Base-by-base conservation (phyloP, 2,113 vertebrate genomes). In the Eclectus roratus region DNA sequence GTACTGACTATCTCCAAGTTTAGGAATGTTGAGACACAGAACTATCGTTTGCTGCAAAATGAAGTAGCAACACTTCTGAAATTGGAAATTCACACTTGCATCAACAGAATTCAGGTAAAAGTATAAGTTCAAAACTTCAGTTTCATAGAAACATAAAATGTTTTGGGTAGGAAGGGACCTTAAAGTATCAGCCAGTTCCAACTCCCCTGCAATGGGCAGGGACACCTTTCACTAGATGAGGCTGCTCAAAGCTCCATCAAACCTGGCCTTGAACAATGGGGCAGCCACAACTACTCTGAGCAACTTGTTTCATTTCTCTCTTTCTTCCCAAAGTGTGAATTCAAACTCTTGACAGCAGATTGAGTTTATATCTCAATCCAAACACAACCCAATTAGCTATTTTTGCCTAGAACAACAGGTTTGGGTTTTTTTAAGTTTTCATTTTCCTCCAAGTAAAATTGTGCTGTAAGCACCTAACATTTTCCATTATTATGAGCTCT, bases 121-220 rank as follows among this genome's bases (percentile, higher is more conserved):
- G 2, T 1, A 0, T 13, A 60, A 64, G 9, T 70, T 76, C 27
- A 53, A 64, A 70, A 60, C 9, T 21, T 43, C 17, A 41, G 5
- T 28, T 37, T 63, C 33, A 23, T 33, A 56, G 55, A 56, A 56
- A 9, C 33, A 21, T n/a, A 14, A 21, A n/a, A 56, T 35, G n/a
- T 13, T 58, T 58, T 35, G 56, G 8, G 33, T 35, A 24, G 21
- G 13, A 58, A 58, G 56, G 21, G 56, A 14, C 56, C 21, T 58
- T 58, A 58, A 58, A 58, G 56, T 10, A 10, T 58, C 33, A 58
- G 21, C 21, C 21, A 35, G 33, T n/a, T 24, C 33, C 21, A 58
- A 3, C 33, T 58, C 33, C 33, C 21, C 33, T 35, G 20, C n/a
- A 21, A 35, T 35, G 13, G 9, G 21, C 21, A 24, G 13, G 33